These are phyloP conservation scores for Julus scandinavius DNA, from an alignment of 2,888 invertebrate genomes.

Conservation along the genomic window DNA sequence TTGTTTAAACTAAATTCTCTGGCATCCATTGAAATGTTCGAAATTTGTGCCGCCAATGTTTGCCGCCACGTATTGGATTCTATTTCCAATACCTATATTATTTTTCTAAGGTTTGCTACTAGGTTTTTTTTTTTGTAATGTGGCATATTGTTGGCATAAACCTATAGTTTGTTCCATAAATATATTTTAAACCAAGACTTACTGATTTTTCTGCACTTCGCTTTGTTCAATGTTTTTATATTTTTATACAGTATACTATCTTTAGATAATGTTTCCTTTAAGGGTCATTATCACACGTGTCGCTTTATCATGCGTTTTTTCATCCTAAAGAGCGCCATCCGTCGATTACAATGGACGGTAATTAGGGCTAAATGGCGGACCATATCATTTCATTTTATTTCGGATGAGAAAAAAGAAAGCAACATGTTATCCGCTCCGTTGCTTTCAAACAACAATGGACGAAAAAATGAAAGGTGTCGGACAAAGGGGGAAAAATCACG, in stretches of 20 bases:
- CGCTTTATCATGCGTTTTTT: conserved; percentile 6
- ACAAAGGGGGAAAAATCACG: conserved; percentile 26
- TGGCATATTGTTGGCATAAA: too few relatives aligned
- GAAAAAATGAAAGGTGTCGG: conserved; percentile 38
- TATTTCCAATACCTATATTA: too few relatives aligned
- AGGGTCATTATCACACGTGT: conserved; percentile 35
- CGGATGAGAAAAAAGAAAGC: conserved; percentile 34
- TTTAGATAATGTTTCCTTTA: not conserved
- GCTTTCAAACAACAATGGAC: conserved; percentile 39
- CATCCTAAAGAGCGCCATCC: conserved; percentile 15
- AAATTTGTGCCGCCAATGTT: too few relatives aligned
- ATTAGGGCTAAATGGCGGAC: conserved; percentile 34
- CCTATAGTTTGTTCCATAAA: not conserved
- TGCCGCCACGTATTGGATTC: too few relatives aligned
- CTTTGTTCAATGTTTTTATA: not conserved
- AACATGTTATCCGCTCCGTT: conserved; percentile 35
- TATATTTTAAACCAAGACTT: not conserved
- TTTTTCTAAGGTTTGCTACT: too few relatives aligned
- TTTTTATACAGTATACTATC: not conserved
- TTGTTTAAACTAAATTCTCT: too few relatives aligned
- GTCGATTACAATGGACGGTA: conserved; percentile 19
- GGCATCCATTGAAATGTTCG: too few relatives aligned
- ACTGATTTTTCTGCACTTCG: not conserved
- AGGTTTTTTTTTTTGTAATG: too few relatives aligned
- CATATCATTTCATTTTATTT: conserved; percentile 42